Base-by-base conservation (phyloP, 1,140 invertebrate genomes). In the Neodiprion fabricii region DNA sequence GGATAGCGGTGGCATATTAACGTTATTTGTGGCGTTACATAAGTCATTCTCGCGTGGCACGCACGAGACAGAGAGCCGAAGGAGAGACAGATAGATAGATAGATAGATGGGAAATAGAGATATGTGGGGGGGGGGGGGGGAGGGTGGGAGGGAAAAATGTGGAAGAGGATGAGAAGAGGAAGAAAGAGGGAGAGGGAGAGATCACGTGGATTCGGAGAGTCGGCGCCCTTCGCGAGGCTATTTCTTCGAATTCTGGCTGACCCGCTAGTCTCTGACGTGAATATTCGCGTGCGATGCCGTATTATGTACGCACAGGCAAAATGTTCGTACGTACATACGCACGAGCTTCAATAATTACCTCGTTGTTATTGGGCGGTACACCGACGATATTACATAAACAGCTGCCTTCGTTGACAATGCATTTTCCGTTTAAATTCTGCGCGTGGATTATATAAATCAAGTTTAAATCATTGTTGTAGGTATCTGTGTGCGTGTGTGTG, bases 11-110 rank as follows among this genome's bases (percentile, higher is more conserved):
- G 81, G 83, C 83, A 87, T 86, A 88, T 88, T 88, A 88, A 84
- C 84, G 86, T 88, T 88, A 87, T 86, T 88, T 87, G 85, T 84
- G 77, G 81, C 83, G 83, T 88, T 88, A 86, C 83, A 82, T 88
- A 88, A 88, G 82, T 81, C 81, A 78, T 82, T 76, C 77, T 81
- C 76, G 73, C 28, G 67, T 68, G 67, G 28, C 17, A 21, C 67
- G n/a, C 28, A 68, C 11, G n/a, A 17, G 1, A 68, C 17, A 40
- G 10, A n/a, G 53, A 11, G 53, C n/a, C 67, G 67, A 14, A 53
- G 50, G 50, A 53, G 1, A 53, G 50, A 53, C 50, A 11, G 50
- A 53, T 10, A 53, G 50, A 21, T 21, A 21, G 17, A 21, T 21
- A 21, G 17, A 21, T 21, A 53, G 50, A 53, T n/a, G 50, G 50